phyloP scores from a whole-genome alignment of 92 coral and sea anemone genomes.

The Siderastrea siderea region DNA sequence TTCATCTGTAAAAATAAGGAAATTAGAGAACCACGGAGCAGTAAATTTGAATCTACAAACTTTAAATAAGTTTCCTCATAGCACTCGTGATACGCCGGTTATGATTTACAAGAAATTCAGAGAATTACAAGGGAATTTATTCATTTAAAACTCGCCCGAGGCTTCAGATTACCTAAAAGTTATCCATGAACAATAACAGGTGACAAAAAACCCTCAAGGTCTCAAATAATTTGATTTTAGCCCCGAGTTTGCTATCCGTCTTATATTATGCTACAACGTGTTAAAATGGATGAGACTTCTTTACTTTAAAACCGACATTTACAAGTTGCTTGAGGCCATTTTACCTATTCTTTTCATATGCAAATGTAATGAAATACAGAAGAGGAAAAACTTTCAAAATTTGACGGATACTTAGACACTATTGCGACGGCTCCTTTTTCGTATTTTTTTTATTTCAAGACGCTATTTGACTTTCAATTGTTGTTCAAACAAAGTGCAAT shows the following conservation, averaged over 20 bases:
- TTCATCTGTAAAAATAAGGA: slow-evolving; percentile 1
- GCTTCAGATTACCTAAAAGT: slow-evolving; percentile 15
- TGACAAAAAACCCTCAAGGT: slow-evolving; percentile 25
- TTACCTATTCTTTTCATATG: neutral
- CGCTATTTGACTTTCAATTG: slow-evolving; percentile 42
- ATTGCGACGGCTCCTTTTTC: neutral
- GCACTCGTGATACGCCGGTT: neutral
- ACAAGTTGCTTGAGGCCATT: slow-evolving; percentile 6
- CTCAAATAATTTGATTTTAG: slow-evolving; percentile 14
- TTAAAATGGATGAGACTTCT: slow-evolving; percentile 30
- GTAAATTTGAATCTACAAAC: neutral
- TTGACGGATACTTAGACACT: slow-evolving; percentile 14
- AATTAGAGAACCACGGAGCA: neutral
- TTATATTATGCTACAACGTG: neutral
- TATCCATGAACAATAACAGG: slow-evolving; percentile 2
- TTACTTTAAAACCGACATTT: neutral
- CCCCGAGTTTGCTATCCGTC: neutral
- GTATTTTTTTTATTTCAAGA: neutral
- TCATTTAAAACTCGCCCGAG: slow-evolving; percentile 7
- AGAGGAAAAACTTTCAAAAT: neutral
- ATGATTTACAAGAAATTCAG: neutral
- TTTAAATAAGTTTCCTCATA: neutral
- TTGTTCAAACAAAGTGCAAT: slow-evolving; percentile 25
- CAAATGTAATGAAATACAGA: slow-evolving; percentile 14
- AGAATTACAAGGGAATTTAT: neutral